A percentile compares a stretch with the other conserved stretches of the same genome.
Conservation (phyloP, 2,113 vertebrate species). For the Centropristis striata region DNA sequence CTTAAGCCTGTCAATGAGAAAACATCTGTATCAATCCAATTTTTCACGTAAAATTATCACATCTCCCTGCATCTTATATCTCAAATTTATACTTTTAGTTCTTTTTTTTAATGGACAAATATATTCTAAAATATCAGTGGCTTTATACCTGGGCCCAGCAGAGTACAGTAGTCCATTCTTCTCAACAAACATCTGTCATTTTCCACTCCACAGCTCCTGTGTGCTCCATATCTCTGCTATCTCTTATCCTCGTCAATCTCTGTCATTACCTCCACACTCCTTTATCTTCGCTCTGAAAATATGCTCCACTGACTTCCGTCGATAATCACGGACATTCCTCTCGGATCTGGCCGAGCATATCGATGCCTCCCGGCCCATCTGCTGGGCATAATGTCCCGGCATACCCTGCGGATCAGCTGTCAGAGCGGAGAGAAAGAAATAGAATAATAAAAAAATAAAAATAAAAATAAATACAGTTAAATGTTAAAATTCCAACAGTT, state of each 20-base stretch:
- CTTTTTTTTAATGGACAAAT: neutral
- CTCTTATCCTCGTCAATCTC: slow-evolving; percentile 84
- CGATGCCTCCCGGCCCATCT: slow-evolving; percentile 74
- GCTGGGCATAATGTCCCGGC: slow-evolving; percentile 55
- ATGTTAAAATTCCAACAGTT: slow-evolving; percentile 19
- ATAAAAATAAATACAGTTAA: no score
- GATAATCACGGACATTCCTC: slow-evolving; percentile 84
- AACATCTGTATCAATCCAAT: slow-evolving; percentile 17
- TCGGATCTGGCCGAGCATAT: slow-evolving; percentile 75
- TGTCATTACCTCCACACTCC: slow-evolving; percentile 73
- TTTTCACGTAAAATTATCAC: neutral
- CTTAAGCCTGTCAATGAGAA: slow-evolving; percentile 37
- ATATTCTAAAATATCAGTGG: neutral
- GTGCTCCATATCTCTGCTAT: slow-evolving; percentile 85
- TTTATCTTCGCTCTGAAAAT: slow-evolving; percentile 72
- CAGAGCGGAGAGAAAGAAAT: slow-evolving; percentile 3
- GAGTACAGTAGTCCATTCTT: slow-evolving; percentile 68
- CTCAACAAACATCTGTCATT: slow-evolving; percentile 78
- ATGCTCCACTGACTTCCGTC: slow-evolving; percentile 86
- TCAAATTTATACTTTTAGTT: neutral
- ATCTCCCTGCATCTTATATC: neutral
- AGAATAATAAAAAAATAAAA: neutral
- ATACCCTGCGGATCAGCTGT: slow-evolving; percentile 45
- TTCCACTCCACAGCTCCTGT: slow-evolving; percentile 82
- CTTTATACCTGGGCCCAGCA: slow-evolving; percentile 6